Percentiles rank a stretch among this genome's conserved stretches.
phyloP scores from a whole-genome alignment of 1,140 invertebrate species.

The Formica selysi region DNA sequence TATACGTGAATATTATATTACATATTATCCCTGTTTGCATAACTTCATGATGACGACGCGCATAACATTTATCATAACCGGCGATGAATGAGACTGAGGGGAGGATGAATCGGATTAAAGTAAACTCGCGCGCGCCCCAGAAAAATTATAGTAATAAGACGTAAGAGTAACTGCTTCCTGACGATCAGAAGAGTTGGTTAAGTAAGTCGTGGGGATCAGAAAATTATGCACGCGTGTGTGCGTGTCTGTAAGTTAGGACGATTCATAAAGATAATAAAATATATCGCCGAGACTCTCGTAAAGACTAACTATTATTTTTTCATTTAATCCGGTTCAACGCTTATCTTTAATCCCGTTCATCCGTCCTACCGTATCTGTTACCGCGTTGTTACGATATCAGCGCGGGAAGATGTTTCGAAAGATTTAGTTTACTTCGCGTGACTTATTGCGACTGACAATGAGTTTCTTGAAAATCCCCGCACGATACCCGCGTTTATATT shows the following conservation, averaged over 20 bases:
- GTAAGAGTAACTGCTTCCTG: slow-evolving; percentile 56
- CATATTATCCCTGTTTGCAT: slow-evolving; percentile 15
- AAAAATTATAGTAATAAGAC: slow-evolving; percentile 46
- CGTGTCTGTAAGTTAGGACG: neutral
- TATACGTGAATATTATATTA: neutral
- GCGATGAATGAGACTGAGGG: slow-evolving; percentile 25
- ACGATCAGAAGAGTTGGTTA: slow-evolving; percentile 31
- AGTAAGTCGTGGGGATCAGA: slow-evolving; percentile 29
- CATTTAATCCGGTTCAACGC: slow-evolving; percentile 30
- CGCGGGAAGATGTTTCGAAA: neutral
- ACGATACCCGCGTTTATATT: neutral
- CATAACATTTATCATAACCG: slow-evolving; percentile 30
- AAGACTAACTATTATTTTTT: neutral
- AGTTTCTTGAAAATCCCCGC: neutral
- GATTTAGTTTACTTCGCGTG: neutral
- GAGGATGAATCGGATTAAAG: slow-evolving; percentile 42
- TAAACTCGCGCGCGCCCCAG: slow-evolving; percentile 9
- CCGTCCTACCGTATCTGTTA: slow-evolving; percentile 8
- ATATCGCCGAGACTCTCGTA: neutral
- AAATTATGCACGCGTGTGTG: neutral
- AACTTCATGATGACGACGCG: neutral
- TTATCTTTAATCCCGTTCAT: slow-evolving; percentile 25
- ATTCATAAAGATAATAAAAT: slow-evolving; percentile 32
- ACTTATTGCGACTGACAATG: neutral
- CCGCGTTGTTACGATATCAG: neutral